Evolutionary conservation across 2,888 invertebrate species (phyloP).

Genomic region (Holacanthella duospinosa): DNA sequence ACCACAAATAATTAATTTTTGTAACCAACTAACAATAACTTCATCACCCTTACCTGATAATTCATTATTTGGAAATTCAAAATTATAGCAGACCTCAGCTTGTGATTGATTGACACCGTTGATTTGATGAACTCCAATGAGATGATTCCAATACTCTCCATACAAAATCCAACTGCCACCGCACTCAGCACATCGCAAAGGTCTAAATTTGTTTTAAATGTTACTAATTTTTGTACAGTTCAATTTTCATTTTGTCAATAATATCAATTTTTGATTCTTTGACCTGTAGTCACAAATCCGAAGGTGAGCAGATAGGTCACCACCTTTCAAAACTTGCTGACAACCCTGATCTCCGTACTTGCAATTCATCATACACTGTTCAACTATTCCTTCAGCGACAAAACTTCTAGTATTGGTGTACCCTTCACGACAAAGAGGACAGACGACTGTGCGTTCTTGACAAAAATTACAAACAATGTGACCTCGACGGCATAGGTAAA

Average conservation of each 20-base stretch:
- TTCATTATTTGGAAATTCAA: constrained; percentile 18
- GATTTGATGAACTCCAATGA: constrained; percentile 22
- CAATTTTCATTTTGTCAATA: too few relatives aligned
- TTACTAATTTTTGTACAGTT: neutral
- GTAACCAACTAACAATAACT: too few relatives aligned
- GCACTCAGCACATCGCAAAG: constrained; percentile 25
- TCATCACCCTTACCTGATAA: constrained; percentile 1
- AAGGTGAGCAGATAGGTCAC: constrained; percentile 19
- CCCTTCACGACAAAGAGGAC: constrained; percentile 24
- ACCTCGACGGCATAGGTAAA: constrained; percentile 26
- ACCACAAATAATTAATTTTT: neutral
- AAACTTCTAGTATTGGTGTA: constrained; percentile 26
- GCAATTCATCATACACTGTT: constrained; percentile 24
- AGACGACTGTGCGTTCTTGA: constrained; percentile 20
- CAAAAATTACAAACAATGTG: constrained; percentile 28
- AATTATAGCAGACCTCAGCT: constrained; percentile 22
- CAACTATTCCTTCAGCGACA: constrained; percentile 30
- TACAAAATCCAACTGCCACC: constrained; percentile 21
- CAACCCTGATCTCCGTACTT: constrained; percentile 25
- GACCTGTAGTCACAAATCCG: constrained; percentile 25
- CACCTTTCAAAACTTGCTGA: constrained; percentile 17
- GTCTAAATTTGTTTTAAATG: too few relatives aligned
- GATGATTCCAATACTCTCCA: constrained; percentile 16
- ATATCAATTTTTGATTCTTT: neutral
- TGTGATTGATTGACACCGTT: constrained; percentile 18